These are phyloP conservation scores for Takifugu flavidus DNA, from an alignment of 2,113 vertebrate genomes.

Conservation along the genomic window DNA sequence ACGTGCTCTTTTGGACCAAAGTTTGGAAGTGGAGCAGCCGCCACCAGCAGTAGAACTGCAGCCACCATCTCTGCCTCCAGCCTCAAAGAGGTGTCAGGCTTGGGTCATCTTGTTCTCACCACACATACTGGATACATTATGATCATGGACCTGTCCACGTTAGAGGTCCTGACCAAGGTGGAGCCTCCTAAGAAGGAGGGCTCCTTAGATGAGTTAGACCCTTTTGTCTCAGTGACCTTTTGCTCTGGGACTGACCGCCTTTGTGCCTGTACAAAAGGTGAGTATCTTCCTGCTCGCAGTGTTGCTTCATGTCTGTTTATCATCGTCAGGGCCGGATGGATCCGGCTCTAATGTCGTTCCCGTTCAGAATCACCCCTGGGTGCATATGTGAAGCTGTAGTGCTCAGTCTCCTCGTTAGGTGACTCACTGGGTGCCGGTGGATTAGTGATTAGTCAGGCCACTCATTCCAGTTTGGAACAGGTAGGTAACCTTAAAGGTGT, in stretches of 20 bases:
- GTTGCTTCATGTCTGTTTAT: background rate
- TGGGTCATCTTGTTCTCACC: constrained; percentile 96
- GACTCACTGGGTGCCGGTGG: too few relatives aligned
- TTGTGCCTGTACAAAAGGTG: constrained; percentile 98
- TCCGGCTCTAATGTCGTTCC: too few relatives aligned
- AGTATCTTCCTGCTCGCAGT: constrained; percentile 26
- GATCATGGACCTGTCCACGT: constrained; percentile 94
- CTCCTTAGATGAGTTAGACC: constrained; percentile 85
- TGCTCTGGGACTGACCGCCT: constrained; percentile 98
- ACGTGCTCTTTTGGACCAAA: constrained; percentile 57
- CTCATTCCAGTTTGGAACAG: too few relatives aligned
- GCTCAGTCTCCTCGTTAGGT: too few relatives aligned
- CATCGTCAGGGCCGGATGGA: too few relatives aligned
- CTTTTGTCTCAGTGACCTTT: constrained; percentile 97
- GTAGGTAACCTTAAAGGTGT: too few relatives aligned
- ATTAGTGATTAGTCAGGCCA: too few relatives aligned
- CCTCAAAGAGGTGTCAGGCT: constrained; percentile 84
- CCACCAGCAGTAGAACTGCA: constrained; percentile 23
- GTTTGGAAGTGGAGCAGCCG: constrained; percentile 48
- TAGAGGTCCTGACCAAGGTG: constrained; percentile 96
- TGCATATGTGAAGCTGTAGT: too few relatives aligned
- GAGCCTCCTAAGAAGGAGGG: constrained; percentile 95
- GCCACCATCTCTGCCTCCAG: constrained; percentile 25
- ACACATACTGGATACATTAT: constrained; percentile 95
- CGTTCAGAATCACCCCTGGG: too few relatives aligned